Evolutionary conservation across 2,888 invertebrate species (phyloP).

Genomic region (Andrena chrysosceles): DNA sequence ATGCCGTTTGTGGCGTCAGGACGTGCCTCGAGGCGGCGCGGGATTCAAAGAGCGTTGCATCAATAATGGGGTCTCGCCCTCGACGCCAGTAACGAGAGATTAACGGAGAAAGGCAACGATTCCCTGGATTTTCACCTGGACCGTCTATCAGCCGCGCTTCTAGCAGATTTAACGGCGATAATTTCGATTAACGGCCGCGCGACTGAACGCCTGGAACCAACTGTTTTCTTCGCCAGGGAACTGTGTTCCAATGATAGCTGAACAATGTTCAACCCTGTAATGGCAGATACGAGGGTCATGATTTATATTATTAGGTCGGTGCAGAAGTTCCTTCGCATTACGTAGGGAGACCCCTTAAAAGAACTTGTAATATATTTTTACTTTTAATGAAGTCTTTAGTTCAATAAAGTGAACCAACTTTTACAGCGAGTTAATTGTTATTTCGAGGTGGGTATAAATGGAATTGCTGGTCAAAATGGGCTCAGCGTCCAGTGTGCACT

Average conservation of each 20-base stretch:
- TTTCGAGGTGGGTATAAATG: too few relatives aligned
- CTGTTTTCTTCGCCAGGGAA: not conserved
- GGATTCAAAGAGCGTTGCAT: slow-evolving; percentile 15
- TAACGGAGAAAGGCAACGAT: slow-evolving; percentile 24
- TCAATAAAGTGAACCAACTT: too few relatives aligned
- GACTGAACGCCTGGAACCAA: not conserved
- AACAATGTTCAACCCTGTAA: not conserved
- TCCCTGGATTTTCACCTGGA: slow-evolving; percentile 24
- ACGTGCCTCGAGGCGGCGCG: slow-evolving; percentile 17
- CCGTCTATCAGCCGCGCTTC: not conserved
- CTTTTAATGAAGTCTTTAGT: too few relatives aligned
- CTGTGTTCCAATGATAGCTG: slow-evolving; percentile 10
- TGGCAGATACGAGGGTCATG: too few relatives aligned
- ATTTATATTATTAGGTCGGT: too few relatives aligned
- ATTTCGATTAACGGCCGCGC: not conserved
- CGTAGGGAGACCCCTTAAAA: too few relatives aligned
- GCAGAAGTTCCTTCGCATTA: too few relatives aligned
- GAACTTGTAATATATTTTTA: too few relatives aligned
- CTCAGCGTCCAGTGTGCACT: too few relatives aligned
- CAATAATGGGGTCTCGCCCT: slow-evolving; percentile 31
- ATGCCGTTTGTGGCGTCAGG: slow-evolving; percentile 10
- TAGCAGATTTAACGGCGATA: not conserved
- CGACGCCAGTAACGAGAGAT: slow-evolving; percentile 25
- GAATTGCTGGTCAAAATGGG: too few relatives aligned
- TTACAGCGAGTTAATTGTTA: too few relatives aligned